A percentile compares a stretch with the other conserved stretches of the same genome.
Conservation (phyloP, 2,888 invertebrate genomes). For the Metallyticus violacea region DNA sequence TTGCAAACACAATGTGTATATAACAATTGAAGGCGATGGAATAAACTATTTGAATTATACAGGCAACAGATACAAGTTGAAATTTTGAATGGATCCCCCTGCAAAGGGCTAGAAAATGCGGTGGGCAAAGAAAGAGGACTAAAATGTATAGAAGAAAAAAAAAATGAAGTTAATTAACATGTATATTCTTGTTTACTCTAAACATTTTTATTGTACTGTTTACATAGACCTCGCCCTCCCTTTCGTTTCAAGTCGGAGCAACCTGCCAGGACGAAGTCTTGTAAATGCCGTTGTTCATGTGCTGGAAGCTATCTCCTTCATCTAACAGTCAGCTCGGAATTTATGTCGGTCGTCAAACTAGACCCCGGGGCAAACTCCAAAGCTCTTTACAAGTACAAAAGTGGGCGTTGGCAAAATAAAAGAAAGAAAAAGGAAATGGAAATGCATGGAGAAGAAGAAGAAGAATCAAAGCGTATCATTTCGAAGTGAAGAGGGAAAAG, state of each 20-base stretch:
- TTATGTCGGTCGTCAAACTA: not conserved
- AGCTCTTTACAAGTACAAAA: not conserved
- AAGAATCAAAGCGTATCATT: not conserved
- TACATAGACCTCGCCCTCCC: not conserved
- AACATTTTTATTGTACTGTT: not conserved
- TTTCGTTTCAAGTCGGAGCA: not conserved
- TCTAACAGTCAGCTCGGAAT: not conserved
- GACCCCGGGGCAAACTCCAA: not conserved
- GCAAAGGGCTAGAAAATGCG: not conserved
- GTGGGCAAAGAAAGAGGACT: too few relatives aligned
- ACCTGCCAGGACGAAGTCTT: too few relatives aligned
- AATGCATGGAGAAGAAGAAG: too few relatives aligned
- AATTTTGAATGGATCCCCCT: too few relatives aligned
- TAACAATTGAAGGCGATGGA: too few relatives aligned
- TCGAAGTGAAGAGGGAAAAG: not conserved
- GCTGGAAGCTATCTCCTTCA: not conserved
- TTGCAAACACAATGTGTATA: too few relatives aligned
- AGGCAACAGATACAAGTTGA: not conserved
- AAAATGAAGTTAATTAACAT: too few relatives aligned
- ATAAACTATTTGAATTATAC: too few relatives aligned
- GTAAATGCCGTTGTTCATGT: not conserved
- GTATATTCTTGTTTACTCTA: not conserved
- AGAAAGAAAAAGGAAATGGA: too few relatives aligned
- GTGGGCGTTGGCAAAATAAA: not conserved
- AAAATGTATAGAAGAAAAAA: not conserved